These are phyloP conservation scores for Drosophila novamexicana DNA, from an alignment of 1,140 invertebrate species.

Conservation along the genomic window DNA sequence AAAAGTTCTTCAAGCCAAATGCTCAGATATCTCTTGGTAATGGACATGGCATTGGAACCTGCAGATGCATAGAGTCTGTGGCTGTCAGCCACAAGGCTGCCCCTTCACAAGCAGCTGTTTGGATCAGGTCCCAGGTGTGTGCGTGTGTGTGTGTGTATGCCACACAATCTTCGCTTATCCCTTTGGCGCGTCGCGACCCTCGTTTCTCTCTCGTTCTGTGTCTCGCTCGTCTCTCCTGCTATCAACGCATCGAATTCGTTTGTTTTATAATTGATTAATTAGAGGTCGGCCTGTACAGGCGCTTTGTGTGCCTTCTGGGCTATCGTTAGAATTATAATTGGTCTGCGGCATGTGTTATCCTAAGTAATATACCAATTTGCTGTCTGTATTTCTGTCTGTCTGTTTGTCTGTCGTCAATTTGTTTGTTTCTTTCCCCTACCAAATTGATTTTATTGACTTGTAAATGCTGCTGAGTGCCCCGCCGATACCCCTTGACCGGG, in stretches of 20 bases:
- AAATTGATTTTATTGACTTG: constrained; percentile 82
- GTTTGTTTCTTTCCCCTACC: constrained; percentile 60
- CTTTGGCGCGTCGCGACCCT: constrained; percentile 8
- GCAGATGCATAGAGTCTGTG: not conserved
- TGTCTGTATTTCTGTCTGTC: constrained; percentile 6
- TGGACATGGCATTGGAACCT: not conserved
- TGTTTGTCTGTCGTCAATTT: constrained; percentile 61
- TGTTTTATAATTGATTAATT: constrained; percentile 84
- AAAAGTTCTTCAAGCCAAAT: too few relatives aligned
- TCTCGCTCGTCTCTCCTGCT: constrained; percentile 1
- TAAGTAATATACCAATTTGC: constrained; percentile 64
- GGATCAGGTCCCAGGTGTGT: constrained; percentile 22
- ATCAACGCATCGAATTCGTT: constrained; percentile 69
- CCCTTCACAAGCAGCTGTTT: constrained; percentile 18
- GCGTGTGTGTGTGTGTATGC: constrained; percentile 9
- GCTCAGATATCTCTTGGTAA: not conserved
- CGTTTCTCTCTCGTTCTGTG: not conserved
- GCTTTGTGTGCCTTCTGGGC: constrained; percentile 27
- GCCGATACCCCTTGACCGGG: constrained; percentile 6
- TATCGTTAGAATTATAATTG: constrained; percentile 83
- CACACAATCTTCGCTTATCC: constrained; percentile 29
- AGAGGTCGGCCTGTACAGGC: constrained; percentile 66
- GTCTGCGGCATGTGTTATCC: constrained; percentile 68
- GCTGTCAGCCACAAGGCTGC: not conserved
- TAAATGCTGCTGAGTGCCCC: constrained; percentile 62